phyloP scores from a whole-genome alignment of 2,797 vertebrate genomes.

The Todus mexicanus region DNA sequence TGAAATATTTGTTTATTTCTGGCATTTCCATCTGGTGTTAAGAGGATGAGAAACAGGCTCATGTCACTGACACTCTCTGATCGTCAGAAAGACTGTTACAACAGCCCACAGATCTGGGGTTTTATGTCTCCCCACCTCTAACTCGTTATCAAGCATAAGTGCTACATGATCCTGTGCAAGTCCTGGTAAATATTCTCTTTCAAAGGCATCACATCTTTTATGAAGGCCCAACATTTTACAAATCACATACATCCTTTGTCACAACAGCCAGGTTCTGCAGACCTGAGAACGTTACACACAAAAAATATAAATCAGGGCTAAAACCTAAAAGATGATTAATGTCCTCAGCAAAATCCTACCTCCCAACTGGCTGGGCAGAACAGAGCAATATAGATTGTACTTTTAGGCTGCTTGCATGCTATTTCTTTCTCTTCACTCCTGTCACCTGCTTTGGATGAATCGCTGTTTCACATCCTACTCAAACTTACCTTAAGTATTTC shows the following conservation, averaged over 20 bases:
- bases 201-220: neutral
- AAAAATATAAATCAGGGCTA: neutral
- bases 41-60: conserved; percentile 54
- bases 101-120: neutral
- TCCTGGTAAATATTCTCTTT: neutral
- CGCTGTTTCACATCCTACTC: neutral
- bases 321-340: neutral
- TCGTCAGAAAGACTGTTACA: neutral
- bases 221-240: neutral
- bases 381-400: neutral
- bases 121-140: conserved; percentile 27
- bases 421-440: neutral
- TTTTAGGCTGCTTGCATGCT: neutral
- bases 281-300: neutral
- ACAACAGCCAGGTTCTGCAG: conserved; percentile 15
- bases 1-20: conserved; percentile 64
- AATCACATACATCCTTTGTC: neutral
- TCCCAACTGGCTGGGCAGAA: neutral
- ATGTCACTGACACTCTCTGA: conserved; percentile 18
- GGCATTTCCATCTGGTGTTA: conserved; percentile 64
- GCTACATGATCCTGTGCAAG: neutral
- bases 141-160: neutral
- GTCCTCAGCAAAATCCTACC: neutral
- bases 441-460: neutral
- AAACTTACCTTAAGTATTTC: neutral